Conservation (phyloP, 1,140 invertebrate genomes). For the Scaptodrosophila lebanonensis region DNA sequence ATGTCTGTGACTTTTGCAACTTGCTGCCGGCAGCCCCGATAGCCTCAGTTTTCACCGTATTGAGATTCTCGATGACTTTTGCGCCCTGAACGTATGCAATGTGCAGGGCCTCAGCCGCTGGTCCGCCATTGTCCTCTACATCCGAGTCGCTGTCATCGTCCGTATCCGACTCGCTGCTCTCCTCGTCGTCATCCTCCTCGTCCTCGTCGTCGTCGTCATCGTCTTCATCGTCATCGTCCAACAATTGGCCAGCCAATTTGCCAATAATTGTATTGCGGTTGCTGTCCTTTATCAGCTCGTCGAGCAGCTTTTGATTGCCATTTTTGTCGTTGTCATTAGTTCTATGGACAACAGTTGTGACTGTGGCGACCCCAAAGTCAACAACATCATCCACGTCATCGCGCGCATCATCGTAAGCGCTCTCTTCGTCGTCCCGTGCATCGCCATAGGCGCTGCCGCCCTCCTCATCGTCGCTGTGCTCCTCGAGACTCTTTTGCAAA, state of each 20-base stretch:
- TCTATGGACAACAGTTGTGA: slow-evolving; percentile 2
- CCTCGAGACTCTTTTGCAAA: slow-evolving; percentile 76
- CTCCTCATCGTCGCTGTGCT: slow-evolving; percentile 35
- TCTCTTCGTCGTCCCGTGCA: slow-evolving; percentile 54
- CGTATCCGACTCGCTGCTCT: slow-evolving; percentile 11
- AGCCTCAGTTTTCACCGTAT: slow-evolving; percentile 23
- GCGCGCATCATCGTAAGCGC: slow-evolving; percentile 48
- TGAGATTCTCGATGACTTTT: slow-evolving; percentile 75
- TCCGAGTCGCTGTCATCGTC: slow-evolving; percentile 63
- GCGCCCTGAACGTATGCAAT: slow-evolving; percentile 65
- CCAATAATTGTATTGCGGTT: slow-evolving; percentile 68
- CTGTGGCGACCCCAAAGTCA: slow-evolving; percentile 47
- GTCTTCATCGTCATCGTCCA: slow-evolving; percentile 28
- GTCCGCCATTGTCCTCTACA: slow-evolving; percentile 58
- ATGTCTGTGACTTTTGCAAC: slow-evolving; percentile 71
- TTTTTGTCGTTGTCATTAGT: slow-evolving; percentile 48
- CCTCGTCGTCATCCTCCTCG: slow-evolving; percentile 48
- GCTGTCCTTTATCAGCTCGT: slow-evolving; percentile 68
- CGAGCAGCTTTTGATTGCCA: slow-evolving; percentile 63
- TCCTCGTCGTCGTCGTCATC: slow-evolving; percentile 56
- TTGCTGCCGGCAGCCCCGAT: slow-evolving; percentile 39
- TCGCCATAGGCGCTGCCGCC: slow-evolving; percentile 51
- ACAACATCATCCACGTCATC: slow-evolving; percentile 65
- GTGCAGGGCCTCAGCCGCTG: slow-evolving; percentile 52
- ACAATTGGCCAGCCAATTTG: slow-evolving; percentile 58